Evolutionary conservation across 2,888 invertebrate genomes (phyloP).

Genomic region (Eutolmus rufibarbis): DNA sequence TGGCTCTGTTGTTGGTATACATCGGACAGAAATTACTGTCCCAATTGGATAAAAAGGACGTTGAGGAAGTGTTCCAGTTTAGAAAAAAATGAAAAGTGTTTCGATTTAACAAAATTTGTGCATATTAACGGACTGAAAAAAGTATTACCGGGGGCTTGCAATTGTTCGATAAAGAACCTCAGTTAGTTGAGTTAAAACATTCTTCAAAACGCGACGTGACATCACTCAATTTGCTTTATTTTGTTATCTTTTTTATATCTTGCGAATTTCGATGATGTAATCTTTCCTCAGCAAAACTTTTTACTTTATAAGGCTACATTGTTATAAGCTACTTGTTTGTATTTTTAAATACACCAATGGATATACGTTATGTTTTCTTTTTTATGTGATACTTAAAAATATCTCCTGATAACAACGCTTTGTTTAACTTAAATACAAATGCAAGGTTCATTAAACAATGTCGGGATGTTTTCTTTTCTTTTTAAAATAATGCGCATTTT

Average conservation of each 20-base stretch:
- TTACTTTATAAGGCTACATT: neutral
- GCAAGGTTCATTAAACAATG: neutral
- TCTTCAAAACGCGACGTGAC: neutral
- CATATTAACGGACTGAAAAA: neutral
- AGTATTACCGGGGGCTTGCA: neutral
- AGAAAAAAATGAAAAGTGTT: neutral
- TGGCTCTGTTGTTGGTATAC: constrained; percentile 1
- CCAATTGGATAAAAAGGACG: neutral
- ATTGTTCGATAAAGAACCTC: neutral
- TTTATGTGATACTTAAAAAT: neutral
- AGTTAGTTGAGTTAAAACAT: neutral
- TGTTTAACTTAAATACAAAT: neutral
- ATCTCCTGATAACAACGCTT: neutral
- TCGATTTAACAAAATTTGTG: neutral
- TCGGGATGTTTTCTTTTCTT: neutral
- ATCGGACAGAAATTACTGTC: constrained; percentile 17
- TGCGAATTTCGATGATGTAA: neutral
- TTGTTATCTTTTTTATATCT: neutral
- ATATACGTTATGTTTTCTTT: neutral
- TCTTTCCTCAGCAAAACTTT: neutral
- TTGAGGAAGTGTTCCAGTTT: neutral
- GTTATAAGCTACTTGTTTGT: neutral
- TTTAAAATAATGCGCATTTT: neutral
- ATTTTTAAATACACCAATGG: neutral
- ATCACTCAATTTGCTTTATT: neutral